Evolutionary conservation across 2,888 invertebrate genomes (phyloP).

Genomic region (Ophion obscuratus): DNA sequence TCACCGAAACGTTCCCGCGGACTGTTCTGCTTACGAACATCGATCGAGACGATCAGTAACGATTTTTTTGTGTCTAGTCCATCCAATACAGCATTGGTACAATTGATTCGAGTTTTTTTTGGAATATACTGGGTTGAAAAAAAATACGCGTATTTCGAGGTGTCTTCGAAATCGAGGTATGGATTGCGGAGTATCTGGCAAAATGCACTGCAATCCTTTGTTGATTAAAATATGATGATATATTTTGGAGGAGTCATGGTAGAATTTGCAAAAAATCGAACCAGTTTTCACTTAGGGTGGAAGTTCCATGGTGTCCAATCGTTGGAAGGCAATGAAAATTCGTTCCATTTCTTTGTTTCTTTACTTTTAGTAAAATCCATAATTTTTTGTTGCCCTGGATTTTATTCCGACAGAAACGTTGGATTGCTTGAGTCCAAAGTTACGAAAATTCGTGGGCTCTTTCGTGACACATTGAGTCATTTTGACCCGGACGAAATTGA

Average conservation of each 20-base stretch:
- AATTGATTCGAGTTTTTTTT: neutral
- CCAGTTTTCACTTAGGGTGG: neutral
- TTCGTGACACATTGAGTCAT: no score
- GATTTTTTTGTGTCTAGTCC: neutral
- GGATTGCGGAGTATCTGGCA: no score
- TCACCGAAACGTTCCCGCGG: slow-evolving; percentile 49
- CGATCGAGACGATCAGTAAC: neutral
- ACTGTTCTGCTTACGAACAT: slow-evolving; percentile 49
- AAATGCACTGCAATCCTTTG: no score
- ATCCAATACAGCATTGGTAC: neutral
- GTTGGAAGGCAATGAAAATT: neutral
- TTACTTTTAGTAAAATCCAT: neutral
- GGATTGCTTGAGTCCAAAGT: no score
- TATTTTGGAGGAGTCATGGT: neutral
- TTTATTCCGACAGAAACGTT: no score
- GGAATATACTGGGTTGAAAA: neutral
- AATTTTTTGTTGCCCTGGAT: neutral
- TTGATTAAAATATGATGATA: no score
- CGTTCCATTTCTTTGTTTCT: neutral
- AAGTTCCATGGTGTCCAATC: neutral
- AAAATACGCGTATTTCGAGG: neutral
- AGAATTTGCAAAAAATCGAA: neutral
- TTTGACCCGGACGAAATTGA: no score
- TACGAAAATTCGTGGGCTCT: no score
- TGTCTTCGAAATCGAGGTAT: no score